These are phyloP conservation scores for Alviniconcha strummeri DNA, from an alignment of 2,888 invertebrate genomes.

Conservation along the genomic window DNA sequence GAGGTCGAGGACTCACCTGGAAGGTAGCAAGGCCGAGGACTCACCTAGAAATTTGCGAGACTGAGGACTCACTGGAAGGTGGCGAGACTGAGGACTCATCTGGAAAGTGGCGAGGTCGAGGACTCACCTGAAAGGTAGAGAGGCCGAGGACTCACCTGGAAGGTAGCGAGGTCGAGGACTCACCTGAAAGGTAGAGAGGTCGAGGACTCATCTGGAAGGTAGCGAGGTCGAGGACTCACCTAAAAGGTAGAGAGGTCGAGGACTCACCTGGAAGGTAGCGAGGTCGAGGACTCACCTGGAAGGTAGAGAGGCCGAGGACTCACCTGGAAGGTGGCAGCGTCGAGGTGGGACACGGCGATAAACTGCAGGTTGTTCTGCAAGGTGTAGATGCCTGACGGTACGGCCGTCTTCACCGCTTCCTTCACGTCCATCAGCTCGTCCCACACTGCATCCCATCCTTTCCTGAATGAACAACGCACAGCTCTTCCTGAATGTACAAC, in stretches of 20 bases:
- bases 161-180: constrained; percentile 77
- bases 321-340: constrained; percentile 77
- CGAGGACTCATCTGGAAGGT: not conserved
- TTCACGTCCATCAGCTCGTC: constrained; percentile 9
- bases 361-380: constrained; percentile 77
- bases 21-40: too few species aligned
- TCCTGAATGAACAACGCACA: not conserved
- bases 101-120: too few species aligned
- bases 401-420: constrained; percentile 46
- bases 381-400: constrained; percentile 72
- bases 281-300: too few species aligned
- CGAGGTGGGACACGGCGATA: constrained; percentile 74
- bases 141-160: constrained; percentile 70
- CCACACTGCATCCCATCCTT: not conserved
- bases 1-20: too few species aligned
- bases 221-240: too few species aligned
- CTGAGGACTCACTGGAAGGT: too few species aligned
- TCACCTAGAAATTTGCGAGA: too few species aligned
- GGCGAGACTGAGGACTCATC: too few species aligned
- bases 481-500: too few species aligned
- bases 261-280: too few species aligned
- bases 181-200: constrained; percentile 76
- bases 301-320: not conserved
- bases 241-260: too few species aligned
- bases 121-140: too few species aligned